These are phyloP conservation scores for Agapornis canus DNA, from an alignment of 2,797 vertebrate species.

Conservation along the genomic window DNA sequence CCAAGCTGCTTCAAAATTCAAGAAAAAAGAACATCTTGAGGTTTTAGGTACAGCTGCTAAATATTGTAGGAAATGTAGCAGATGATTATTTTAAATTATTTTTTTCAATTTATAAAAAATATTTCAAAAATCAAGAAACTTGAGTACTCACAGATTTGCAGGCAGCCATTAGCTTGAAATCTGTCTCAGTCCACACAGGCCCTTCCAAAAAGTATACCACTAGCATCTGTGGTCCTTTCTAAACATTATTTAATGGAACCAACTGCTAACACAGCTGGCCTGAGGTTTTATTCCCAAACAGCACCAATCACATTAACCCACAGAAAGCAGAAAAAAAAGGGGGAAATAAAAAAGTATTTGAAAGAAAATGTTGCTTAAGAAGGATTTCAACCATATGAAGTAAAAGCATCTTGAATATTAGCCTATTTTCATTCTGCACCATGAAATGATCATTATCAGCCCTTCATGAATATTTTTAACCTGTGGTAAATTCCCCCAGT, in stretches of 20 bases:
- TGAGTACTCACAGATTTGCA: slow-evolving; percentile 88
- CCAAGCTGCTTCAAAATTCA: not conserved
- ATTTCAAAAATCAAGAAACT: slow-evolving; percentile 44
- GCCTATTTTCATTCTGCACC: slow-evolving; percentile 56
- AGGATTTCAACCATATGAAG: slow-evolving; percentile 66
- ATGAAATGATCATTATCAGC: slow-evolving; percentile 66
- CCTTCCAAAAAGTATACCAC: slow-evolving; percentile 75
- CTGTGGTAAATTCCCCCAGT: slow-evolving; percentile 66
- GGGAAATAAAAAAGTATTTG: slow-evolving; percentile 21
- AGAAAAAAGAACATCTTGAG: not conserved
- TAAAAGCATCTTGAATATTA: slow-evolving; percentile 48
- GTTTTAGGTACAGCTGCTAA: not conserved
- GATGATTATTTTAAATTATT: not conserved
- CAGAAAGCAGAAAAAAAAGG: slow-evolving; percentile 66
- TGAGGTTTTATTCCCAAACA: slow-evolving; percentile 88
- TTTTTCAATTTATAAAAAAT: not conserved
- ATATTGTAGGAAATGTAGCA: not conserved
- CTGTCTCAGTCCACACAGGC: slow-evolving; percentile 79
- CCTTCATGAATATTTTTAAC: slow-evolving; percentile 79
- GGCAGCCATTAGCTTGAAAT: slow-evolving; percentile 76
- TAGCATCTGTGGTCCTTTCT: slow-evolving; percentile 78
- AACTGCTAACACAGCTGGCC: slow-evolving; percentile 91
- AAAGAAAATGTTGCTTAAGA: slow-evolving; percentile 61
- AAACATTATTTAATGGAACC: slow-evolving; percentile 69
- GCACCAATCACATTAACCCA: slow-evolving; percentile 85